Base-by-base conservation (phyloP, 2,113 vertebrate species). In the Petrocephalus microphthalmus region DNA sequence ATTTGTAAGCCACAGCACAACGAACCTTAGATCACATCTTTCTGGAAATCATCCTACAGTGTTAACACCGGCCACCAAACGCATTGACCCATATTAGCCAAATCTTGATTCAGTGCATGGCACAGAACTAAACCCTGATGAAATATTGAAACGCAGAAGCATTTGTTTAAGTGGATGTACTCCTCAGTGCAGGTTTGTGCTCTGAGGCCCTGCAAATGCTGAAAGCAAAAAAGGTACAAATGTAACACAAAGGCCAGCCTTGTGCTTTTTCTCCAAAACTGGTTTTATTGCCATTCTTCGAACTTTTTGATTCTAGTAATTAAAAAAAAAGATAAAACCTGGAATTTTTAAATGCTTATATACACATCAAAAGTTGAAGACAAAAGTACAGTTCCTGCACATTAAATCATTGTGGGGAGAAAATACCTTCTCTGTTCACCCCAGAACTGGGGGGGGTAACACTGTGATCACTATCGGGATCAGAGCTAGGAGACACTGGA, bases 301-400 rank as follows among this genome's bases (percentile, higher is more conserved):
- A 92, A 90, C 92, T 88, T 92, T 89, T 89, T 91, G 93, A 92
- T 92, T 89, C 25, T 88, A 42, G 71, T 42, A 78, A 78, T 71
- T 47, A 15, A 91, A 94, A 95, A 95, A 95, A 94, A 95, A 93
- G 89, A 93, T 94, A 93, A 93, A 94, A 93, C 90, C 91, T 90
- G 90, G 88, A 88, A 92, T 90, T 84, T 89, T 87, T 67, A 78
- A 90, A 89, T 90, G 87, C 91, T 88, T 92, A 95, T 93, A 88
- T 93, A 93, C 92, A 93, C 92, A 94, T 92, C 87, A 91, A 91
- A 90, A 33, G 15, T 89, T 37, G 56, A 89, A 85, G 15, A 74
- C 67, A 13, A 88, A 51, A 81, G 64, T 86, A 86, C 51, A 45
- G 22, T 45, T 90, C 91, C 92, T 92, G 92, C 91, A 94, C 91